Conservation (phyloP, 2,797 vertebrate genomes). For the Chloroceryle amazona region DNA sequence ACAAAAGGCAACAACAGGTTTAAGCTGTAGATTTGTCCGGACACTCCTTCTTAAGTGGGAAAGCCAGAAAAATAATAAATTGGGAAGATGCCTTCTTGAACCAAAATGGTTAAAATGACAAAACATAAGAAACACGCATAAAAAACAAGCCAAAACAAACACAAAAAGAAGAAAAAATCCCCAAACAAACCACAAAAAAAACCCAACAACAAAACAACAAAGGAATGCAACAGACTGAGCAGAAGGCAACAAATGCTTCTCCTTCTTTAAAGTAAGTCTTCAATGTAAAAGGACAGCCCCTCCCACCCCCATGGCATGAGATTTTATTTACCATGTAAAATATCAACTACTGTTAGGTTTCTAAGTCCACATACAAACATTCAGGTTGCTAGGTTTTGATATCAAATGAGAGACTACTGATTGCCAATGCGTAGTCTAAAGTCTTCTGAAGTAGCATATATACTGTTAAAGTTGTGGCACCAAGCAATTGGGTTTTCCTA, state of each 20-base stretch:
- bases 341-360: constrained; percentile 51
- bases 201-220: not conserved
- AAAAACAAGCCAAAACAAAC: no score
- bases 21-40: constrained; percentile 53
- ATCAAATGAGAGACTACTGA: constrained; percentile 64
- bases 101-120: constrained; percentile 5
- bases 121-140: not conserved
- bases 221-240: constrained; percentile 63
- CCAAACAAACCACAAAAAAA: not conserved
- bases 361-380: constrained; percentile 68
- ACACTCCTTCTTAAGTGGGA: constrained; percentile 55
- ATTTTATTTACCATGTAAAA: constrained; percentile 57
- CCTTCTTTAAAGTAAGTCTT: constrained; percentile 43
- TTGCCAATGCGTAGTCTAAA: constrained; percentile 61
- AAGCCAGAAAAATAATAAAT: constrained; percentile 24
- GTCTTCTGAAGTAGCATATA: constrained; percentile 43
- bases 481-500: constrained; percentile 73
- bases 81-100: constrained; percentile 59
- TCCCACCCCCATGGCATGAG: constrained; percentile 17
- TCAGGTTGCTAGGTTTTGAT: constrained; percentile 52
- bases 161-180: not conserved
- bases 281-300: constrained; percentile 49
- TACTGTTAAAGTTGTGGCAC: constrained; percentile 67
- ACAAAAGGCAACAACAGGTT: constrained; percentile 70
- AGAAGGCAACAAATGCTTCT: constrained; percentile 72